Percentiles rank a stretch among this genome's conserved stretches.
Evolutionary conservation across 2,888 invertebrate genomes (phyloP).

Genomic region (Drosophila prolongata): DNA sequence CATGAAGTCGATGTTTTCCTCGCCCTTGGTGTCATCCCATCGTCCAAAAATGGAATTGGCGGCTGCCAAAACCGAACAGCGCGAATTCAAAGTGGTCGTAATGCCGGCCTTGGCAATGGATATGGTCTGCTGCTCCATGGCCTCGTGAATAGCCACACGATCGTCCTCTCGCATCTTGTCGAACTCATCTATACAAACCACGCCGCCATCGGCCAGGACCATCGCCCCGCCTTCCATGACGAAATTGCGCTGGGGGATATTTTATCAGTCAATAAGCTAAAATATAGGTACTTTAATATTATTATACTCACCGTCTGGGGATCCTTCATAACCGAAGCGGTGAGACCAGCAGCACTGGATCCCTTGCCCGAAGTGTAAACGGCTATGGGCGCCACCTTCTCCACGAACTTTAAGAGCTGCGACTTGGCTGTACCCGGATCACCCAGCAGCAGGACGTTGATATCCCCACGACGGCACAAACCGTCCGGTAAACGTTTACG

Average conservation of each 20-base stretch:
- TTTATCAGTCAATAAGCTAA: neutral
- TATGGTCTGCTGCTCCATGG: constrained; percentile 99
- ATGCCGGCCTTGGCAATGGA: constrained; percentile 99
- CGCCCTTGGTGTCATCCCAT: constrained; percentile 99
- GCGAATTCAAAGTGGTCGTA: constrained; percentile 98
- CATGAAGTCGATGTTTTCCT: constrained; percentile 99
- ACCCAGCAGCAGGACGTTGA: constrained; percentile 96
- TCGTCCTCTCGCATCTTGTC: constrained; percentile 99
- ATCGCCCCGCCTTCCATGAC: constrained; percentile 99
- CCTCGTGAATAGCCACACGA: constrained; percentile 99
- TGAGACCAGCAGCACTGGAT: constrained; percentile 99
- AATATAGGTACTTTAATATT: too few relatives aligned
- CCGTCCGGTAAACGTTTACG: constrained; percentile 97
- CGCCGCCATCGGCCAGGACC: constrained; percentile 99
- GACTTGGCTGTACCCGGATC: constrained; percentile 99
- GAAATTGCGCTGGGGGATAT: constrained; percentile 87
- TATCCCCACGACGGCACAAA: constrained; percentile 97
- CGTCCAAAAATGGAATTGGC: constrained; percentile 99
- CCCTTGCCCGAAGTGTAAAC: constrained; percentile 99
- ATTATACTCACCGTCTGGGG: constrained; percentile 90
- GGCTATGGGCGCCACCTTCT: constrained; percentile 96
- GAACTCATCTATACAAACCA: constrained; percentile 99
- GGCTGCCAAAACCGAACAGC: constrained; percentile 99
- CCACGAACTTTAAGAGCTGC: constrained; percentile 98
- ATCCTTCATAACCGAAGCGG: constrained; percentile 98